Evolutionary conservation across 35 echinoderm and acorn worm species (phyloP), one percentile per base, ranked within the genome.

Genomic region (Lytechinus variegatus): DNA sequence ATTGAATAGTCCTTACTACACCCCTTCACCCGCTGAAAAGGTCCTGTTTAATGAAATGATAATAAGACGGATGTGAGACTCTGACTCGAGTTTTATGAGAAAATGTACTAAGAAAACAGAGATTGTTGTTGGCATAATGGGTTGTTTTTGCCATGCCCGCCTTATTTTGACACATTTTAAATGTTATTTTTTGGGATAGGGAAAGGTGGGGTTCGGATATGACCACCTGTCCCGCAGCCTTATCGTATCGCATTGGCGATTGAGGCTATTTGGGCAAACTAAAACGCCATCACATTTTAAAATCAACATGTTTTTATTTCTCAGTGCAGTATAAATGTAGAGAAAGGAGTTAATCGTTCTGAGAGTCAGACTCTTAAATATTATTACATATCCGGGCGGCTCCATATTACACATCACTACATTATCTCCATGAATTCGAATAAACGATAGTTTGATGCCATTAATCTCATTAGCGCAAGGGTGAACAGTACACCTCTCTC

Each of bases 31-130:
- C 92, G 92, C 52, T 93, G 11, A 10, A 53, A 93, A 53, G 54
- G 92, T 57, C 92, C 53, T 93, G 92, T 93, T 93, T 93, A 93
- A 93, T 93, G 92, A 93, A 93, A 93, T 93, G 53, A 93, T 93
- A 93, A 93, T 93, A 93, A n/a, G 53, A 55, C 92, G 92, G 92
- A 93, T 93, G 92, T 93, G 54, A 57, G 92, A 55, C 13, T 54
- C 53, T 93, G 53, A 93, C 92, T 93, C 53, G 92, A 56, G 55
- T 93, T 93, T 55, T 54, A 93, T 93, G 92, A 93, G 54, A 93
- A 93, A 93, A 93, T 93, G 92, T 93, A 93, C 92, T 93, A 93
- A 55, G 54, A 93, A 93, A 93, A 93, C 92, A 93, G 28, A 28
- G 55, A 93, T 93, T 93, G 54, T 56, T 28, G 9, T 54, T n/a